Conservation (phyloP, 2,113 vertebrate species). For the Sebastes fasciatus region DNA sequence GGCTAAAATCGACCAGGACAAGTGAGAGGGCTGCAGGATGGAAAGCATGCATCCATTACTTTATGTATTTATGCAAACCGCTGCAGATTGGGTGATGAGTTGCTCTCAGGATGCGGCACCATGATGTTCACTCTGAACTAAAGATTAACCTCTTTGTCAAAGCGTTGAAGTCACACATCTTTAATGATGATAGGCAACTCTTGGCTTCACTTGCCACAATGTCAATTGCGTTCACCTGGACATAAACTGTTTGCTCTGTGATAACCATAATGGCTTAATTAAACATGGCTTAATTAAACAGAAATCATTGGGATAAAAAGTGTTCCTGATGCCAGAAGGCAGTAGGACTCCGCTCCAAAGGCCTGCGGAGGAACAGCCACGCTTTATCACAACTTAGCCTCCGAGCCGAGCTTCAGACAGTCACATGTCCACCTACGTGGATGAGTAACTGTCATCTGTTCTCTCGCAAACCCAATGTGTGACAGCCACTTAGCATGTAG, state of each 20-base stretch:
- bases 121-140: conserved; percentile 32
- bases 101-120: conserved; percentile 14
- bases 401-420: conserved; percentile 26
- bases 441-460: conserved; percentile 57
- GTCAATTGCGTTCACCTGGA: conserved; percentile 25
- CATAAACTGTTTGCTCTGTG: conserved; percentile 12
- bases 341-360: conserved; percentile 4
- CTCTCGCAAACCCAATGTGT: conserved; percentile 19
- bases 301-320: conserved; percentile 21
- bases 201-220: conserved; percentile 7
- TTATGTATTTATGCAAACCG: conserved; percentile 34
- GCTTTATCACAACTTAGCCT: conserved; percentile 40
- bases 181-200: conserved; percentile 20
- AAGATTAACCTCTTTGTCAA: conserved; percentile 40
- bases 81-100: conserved; percentile 38
- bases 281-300: conserved; percentile 36
- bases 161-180: neutral
- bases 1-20: conserved; percentile 31
- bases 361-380: neutral
- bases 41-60: conserved; percentile 15
- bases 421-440: conserved; percentile 38
- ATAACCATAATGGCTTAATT: conserved; percentile 12
- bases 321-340: neutral
- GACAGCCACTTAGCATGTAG: conserved; percentile 67
- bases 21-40: conserved; percentile 4